Evolutionary conservation across 2,113 vertebrate species (phyloP).

Genomic region (Echinops telfairi): DNA sequence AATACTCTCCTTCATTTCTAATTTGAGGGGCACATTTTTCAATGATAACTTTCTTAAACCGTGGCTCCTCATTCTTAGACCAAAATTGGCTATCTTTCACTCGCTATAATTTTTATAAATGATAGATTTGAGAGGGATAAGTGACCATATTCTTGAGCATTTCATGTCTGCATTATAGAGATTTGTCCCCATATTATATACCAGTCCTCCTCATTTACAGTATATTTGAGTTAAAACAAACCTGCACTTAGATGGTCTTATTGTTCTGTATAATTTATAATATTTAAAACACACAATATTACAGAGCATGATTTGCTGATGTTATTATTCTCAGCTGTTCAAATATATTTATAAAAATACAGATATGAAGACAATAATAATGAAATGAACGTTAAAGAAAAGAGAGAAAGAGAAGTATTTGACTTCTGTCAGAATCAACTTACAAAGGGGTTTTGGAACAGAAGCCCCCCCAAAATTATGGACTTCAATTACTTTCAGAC

Average conservation of each 20-base stretch:
- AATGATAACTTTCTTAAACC: not conserved
- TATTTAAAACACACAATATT: no score
- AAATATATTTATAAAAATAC: not conserved
- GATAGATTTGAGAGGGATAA: slow-evolving; percentile 12
- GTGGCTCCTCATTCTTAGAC: not conserved
- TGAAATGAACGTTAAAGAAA: not conserved
- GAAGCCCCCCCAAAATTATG: no score
- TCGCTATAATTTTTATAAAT: slow-evolving; percentile 28
- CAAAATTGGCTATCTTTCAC: slow-evolving; percentile 2
- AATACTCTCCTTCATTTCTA: not conserved
- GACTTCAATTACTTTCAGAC: not conserved
- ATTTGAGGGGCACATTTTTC: not conserved
- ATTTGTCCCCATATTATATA: not conserved
- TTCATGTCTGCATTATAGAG: not conserved
- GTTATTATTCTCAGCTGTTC: no score
- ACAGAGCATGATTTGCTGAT: no score
- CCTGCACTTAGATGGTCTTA: not conserved
- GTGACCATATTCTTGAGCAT: not conserved
- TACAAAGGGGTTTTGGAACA: not conserved
- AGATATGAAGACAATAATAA: not conserved
- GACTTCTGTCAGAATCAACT: not conserved
- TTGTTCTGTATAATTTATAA: no score
- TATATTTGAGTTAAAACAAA: not conserved
- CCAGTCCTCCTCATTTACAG: not conserved
- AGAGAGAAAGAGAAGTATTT: not conserved